Evolutionary conservation across 2,113 vertebrate species (phyloP), one percentile per base, ranked within the genome.

Genomic region (Maccullochella peelii): DNA sequence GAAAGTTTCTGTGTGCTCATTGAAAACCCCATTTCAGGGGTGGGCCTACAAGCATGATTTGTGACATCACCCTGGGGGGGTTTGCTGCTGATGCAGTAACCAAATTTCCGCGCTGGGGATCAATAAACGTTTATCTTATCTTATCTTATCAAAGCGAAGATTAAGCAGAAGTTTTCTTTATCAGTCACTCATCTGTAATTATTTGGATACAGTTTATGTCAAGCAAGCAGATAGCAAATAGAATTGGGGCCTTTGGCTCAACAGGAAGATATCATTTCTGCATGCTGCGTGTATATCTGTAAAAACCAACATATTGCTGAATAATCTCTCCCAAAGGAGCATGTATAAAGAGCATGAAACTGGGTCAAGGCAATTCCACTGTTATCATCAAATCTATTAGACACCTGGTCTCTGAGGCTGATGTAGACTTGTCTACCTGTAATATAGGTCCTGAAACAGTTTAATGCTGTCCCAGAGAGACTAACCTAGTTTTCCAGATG

Each of bases 401-500:
- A 88, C 83, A 89, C 82, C 79, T 86, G 88, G 69, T 78, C 36
- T 52, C 59, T 1, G 0, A 72, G 49, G 89, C 80, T 83, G 80
- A 85, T 81, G 73, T 54, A 50, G 79, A 85, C 84, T 74, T 86
- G 74, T 86, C 80, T 84, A 70, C 59, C 65, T 88, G 83, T 87
- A 82, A 89, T 85, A 74, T 84, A 85, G 90, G 91, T 86, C 77
- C 73, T 87, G 66, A 84, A 87, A 84, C 65, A 61, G 73, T 91
- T 90, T 90, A 85, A 87, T 62, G 49, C 59, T 3, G 40, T 88
- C 86, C 88, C 87, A 86, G 63, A 83, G 91, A 91, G 80, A 82
- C 42, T 71, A 88, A 84, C 89, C 88, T 71, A 89, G 38, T 86
- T 93, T 91, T 87, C 81, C 83, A 90, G 85, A 83, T 89, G 89